phyloP scores from a whole-genome alignment of 30 jellyfish, hydroid and myxozoan species.

The Hydractinia symbiolongicarpus region DNA sequence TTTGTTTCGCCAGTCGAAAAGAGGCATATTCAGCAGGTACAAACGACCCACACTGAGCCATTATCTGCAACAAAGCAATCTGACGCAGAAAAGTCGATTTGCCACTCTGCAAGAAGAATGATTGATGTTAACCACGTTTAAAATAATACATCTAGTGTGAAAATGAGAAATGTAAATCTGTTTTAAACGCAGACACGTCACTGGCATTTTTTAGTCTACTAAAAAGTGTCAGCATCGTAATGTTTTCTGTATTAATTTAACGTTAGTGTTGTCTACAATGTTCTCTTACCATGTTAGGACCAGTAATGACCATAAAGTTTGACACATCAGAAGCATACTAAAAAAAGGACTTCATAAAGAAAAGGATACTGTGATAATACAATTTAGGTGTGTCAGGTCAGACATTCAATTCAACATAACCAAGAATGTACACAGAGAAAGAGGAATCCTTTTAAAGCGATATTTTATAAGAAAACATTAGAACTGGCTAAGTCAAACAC shows the following conservation, averaged over 20 bases:
- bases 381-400: too few relatives aligned
- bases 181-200: neutral
- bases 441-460: too few relatives aligned
- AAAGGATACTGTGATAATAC: neutral
- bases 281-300: conserved; percentile 80
- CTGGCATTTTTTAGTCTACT: neutral
- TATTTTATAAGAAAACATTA: too few relatives aligned
- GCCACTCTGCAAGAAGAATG: conserved; percentile 60
- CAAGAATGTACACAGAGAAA: too few relatives aligned
- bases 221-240: neutral
- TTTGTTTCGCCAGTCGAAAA: conserved; percentile 65
- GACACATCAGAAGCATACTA: conserved; percentile 78
- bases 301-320: conserved; percentile 67
- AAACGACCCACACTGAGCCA: conserved; percentile 94
- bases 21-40: conserved; percentile 94
- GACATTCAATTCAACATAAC: too few relatives aligned
- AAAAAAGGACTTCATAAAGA: neutral
- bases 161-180: neutral
- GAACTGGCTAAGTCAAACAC: too few relatives aligned
- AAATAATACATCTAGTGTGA: too few relatives aligned
- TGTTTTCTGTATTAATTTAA: too few relatives aligned
- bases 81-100: conserved; percentile 84
- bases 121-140: too few relatives aligned
- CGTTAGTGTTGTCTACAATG: too few relatives aligned
- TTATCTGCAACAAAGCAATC: conserved; percentile 73